Evolutionary conservation across 2,113 vertebrate genomes (phyloP).

Genomic region (Eudyptes chrysolophus): DNA sequence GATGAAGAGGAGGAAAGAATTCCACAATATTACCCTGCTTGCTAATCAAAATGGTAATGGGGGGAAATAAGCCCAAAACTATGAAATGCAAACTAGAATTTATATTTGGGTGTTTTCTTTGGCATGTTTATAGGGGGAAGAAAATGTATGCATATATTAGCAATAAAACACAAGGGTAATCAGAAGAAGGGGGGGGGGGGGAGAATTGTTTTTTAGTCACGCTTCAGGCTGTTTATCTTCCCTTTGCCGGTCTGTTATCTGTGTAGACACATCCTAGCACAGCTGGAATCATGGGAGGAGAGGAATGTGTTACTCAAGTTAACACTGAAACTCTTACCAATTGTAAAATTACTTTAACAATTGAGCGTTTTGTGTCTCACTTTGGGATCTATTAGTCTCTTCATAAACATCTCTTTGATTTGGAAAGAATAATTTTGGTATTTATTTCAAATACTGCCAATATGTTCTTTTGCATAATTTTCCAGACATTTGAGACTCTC

Average conservation of each 20-base stretch:
- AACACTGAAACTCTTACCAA: neutral
- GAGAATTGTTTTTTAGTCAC: rapidly evolving
- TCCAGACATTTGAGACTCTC: neutral
- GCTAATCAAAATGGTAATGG: neutral
- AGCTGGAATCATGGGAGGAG: neutral
- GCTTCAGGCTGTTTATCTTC: neutral
- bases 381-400: neutral
- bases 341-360: neutral
- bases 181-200: neutral
- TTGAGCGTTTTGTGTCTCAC: neutral
- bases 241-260: neutral
- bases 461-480: neutral
- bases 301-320: neutral
- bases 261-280: neutral
- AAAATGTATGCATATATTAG: neutral
- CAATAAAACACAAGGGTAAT: neutral
- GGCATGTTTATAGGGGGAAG: neutral
- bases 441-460: neutral
- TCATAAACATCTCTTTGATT: neutral
- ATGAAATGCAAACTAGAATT: neutral
- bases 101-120: neutral
- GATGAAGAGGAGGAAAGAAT: neutral
- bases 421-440: neutral
- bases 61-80: neutral
- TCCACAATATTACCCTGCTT: neutral